A percentile compares a stretch with the other conserved stretches of the same genome.
phyloP scores from a whole-genome alignment of 2,888 invertebrate genomes.

The Malacosoma neustria region DNA sequence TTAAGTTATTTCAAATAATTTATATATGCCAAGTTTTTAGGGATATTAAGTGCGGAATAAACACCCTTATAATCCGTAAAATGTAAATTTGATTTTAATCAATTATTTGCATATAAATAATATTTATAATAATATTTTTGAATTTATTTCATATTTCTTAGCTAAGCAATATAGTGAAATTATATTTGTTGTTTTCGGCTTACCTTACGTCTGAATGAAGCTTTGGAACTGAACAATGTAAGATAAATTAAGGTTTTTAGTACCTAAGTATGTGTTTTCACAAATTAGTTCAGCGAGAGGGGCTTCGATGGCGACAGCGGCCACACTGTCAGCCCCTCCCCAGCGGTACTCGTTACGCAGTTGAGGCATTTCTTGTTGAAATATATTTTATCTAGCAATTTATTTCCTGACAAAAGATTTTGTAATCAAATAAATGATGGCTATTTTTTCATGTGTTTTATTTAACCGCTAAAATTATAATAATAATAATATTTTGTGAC shows the following conservation, averaged over 20 bases:
- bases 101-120: too few relatives aligned
- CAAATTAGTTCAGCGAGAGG: slow-evolving; percentile 6
- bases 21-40: too few relatives aligned
- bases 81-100: too few relatives aligned
- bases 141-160: too few relatives aligned
- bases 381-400: slow-evolving; percentile 67
- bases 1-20: too few relatives aligned
- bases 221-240: slow-evolving; percentile 39
- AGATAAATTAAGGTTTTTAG: slow-evolving; percentile 31
- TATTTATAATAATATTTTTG: too few relatives aligned
- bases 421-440: slow-evolving; percentile 72
- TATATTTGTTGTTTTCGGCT: slow-evolving; percentile 24
- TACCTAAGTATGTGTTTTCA: slow-evolving; percentile 28
- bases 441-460: slow-evolving; percentile 44
- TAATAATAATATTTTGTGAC: too few relatives aligned
- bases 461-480: too few relatives aligned
- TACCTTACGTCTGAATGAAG: slow-evolving; percentile 18
- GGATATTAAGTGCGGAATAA: too few relatives aligned
- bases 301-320: background rate
- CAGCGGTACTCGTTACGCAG: slow-evolving; percentile 23
- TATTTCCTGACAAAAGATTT: slow-evolving; percentile 66
- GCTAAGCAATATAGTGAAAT: slow-evolving; percentile 7
- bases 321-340: slow-evolving; percentile 7
- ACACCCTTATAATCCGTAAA: too few relatives aligned
- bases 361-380: slow-evolving; percentile 58